Evolutionary conservation across 1,140 invertebrate species (phyloP).

Genomic region (Drosophila parvula): DNA sequence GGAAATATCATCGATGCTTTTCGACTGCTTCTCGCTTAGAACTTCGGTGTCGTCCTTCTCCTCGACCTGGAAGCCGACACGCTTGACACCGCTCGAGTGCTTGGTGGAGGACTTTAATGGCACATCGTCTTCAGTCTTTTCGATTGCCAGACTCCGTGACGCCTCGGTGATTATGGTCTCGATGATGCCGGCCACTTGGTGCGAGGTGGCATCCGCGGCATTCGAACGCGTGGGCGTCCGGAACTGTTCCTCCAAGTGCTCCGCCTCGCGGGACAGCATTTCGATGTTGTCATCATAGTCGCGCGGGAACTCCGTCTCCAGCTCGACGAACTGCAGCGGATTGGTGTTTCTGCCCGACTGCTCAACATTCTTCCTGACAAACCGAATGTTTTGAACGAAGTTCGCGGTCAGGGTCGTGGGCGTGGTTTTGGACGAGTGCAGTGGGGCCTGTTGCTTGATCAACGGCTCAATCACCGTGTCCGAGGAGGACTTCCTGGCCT

Average conservation of each 20-base stretch:
- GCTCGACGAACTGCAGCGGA: conserved; percentile 75
- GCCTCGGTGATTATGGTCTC: conserved; percentile 70
- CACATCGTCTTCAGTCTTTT: conserved; percentile 62
- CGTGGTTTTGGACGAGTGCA: conserved; percentile 65
- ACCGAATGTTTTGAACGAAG: conserved; percentile 75
- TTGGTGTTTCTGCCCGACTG: conserved; percentile 72
- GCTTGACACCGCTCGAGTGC: conserved; percentile 64
- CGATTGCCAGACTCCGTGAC: conserved; percentile 61
- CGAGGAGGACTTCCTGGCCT: conserved; percentile 68
- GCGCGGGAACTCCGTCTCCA: conserved; percentile 83
- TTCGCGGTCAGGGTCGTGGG: conserved; percentile 59
- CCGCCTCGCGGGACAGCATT: conserved; percentile 82
- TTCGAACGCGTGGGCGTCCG: conserved; percentile 77
- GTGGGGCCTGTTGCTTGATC: conserved; percentile 58
- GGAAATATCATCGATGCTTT: conserved; percentile 51
- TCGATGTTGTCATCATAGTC: conserved; percentile 84
- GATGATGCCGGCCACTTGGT: conserved; percentile 70
- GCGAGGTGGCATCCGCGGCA: conserved; percentile 55
- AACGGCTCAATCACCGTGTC: conserved; percentile 70
- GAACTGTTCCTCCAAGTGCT: conserved; percentile 83
- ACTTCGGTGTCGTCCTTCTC: conserved; percentile 63
- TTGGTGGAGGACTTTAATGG: conserved; percentile 64
- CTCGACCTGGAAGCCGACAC: conserved; percentile 80
- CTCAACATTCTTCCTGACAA: conserved; percentile 78
- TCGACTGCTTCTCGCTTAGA: conserved; percentile 55